phyloP scores from a whole-genome alignment of 2,113 vertebrate species.

The Cavia porcellus region DNA sequence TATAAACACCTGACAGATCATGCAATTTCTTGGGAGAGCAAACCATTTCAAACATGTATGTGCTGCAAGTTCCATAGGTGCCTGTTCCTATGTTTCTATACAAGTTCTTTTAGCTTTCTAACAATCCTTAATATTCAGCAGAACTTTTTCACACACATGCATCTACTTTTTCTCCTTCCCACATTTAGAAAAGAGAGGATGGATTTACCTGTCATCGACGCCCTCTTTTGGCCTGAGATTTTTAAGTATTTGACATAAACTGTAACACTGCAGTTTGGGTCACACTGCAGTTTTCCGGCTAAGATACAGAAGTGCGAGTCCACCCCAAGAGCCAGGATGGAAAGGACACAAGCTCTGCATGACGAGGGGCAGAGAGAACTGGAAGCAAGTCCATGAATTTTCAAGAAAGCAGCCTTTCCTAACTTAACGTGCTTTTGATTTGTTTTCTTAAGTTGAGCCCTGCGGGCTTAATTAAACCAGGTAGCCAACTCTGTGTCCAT shows the following conservation, averaged over 20 bases:
- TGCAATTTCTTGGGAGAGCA: neutral
- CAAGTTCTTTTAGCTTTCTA: neutral
- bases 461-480: constrained; percentile 80
- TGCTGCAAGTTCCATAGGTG: neutral
- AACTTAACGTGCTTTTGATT: constrained; percentile 9
- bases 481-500: constrained; percentile 70
- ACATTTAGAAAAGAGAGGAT: neutral
- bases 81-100: neutral
- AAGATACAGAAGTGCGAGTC: neutral
- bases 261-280: neutral
- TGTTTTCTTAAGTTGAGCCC: constrained; percentile 72
- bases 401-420: constrained; percentile 28
- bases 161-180: neutral
- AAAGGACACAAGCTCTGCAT: constrained; percentile 28
- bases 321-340: neutral
- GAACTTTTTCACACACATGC: neutral
- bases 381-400: neutral
- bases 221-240: neutral
- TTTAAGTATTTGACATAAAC: constrained; percentile 14
- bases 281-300: neutral
- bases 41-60: neutral
- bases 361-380: neutral
- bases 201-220: neutral
- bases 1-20: neutral
- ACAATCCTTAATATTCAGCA: neutral